These are phyloP conservation scores for Philopotamus ludificatus DNA, from an alignment of 1,140 invertebrate genomes.

Conservation along the genomic window DNA sequence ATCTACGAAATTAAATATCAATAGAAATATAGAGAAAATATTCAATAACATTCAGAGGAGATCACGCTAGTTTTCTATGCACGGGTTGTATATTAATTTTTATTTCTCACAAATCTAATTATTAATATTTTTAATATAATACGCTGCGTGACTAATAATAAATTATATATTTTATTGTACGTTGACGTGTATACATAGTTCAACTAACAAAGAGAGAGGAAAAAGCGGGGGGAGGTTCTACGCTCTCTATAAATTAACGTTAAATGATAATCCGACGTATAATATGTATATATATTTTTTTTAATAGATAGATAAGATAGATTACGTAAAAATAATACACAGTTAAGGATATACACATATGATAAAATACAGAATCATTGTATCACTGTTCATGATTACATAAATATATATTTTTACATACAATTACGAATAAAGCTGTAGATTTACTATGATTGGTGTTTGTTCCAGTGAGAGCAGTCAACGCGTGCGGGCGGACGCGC, in stretches of 20 bases:
- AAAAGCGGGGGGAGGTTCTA: neutral
- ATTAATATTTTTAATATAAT: too few species aligned
- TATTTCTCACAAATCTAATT: too few species aligned
- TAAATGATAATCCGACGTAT: neutral
- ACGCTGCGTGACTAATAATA: neutral
- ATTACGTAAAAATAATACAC: neutral
- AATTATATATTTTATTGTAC: too few species aligned
- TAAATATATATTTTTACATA: slow-evolving; percentile 22
- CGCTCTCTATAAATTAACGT: neutral
- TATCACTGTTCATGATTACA: neutral
- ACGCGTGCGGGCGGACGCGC: slow-evolving; percentile 13
- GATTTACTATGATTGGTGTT: slow-evolving; percentile 36
- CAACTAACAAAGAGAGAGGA: too few species aligned
- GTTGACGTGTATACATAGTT: too few species aligned
- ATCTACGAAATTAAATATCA: too few species aligned
- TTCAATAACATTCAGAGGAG: too few species aligned
- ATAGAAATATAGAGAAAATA: too few species aligned
- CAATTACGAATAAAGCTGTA: slow-evolving; percentile 36
- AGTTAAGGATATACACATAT: neutral
- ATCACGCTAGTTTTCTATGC: too few species aligned
- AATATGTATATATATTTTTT: too few species aligned
- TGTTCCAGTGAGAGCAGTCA: slow-evolving; percentile 37
- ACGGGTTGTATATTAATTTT: too few species aligned
- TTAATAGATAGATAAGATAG: neutral
- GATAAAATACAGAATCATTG: neutral